Conservation (phyloP, 2,888 invertebrate genomes). For the Leptopilina drosophilae region DNA sequence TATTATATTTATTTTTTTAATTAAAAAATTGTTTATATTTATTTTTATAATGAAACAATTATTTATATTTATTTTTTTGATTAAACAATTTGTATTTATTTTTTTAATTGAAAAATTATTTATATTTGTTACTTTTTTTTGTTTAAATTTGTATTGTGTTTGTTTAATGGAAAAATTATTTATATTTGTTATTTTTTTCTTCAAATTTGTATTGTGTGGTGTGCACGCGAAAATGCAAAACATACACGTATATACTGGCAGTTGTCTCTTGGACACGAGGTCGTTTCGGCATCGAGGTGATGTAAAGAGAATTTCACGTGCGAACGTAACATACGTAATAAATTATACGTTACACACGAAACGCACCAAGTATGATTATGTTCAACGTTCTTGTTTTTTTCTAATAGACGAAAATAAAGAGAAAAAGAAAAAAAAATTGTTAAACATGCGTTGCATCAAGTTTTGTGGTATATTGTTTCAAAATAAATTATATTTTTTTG, state of each 20-base stretch:
- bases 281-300: conserved; percentile 39
- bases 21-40: too few relatives aligned
- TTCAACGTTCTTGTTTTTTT: conserved; percentile 27
- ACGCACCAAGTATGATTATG: conserved; percentile 32
- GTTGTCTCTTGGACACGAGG: conserved; percentile 34
- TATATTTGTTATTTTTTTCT: too few relatives aligned
- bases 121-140: too few relatives aligned
- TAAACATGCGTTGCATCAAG: neutral
- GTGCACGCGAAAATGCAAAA: neutral
- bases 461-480: neutral
- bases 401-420: neutral
- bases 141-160: too few relatives aligned
- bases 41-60: too few relatives aligned
- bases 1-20: too few relatives aligned
- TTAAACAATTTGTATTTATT: too few relatives aligned
- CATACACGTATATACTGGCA: neutral
- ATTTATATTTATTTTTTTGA: too few relatives aligned
- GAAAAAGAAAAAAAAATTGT: neutral
- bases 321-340: conserved; percentile 36
- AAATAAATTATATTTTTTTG: neutral
- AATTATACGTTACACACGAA: conserved; percentile 22
- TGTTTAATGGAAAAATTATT: neutral
- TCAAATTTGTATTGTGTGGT: too few relatives aligned
- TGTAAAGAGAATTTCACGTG: conserved; percentile 38
- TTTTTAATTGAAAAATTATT: too few relatives aligned